A percentile compares a stretch with the other conserved stretches of the same genome.
Evolutionary conservation across 2,797 vertebrate species (phyloP).

Genomic region (Arrhamphus sclerolepis): DNA sequence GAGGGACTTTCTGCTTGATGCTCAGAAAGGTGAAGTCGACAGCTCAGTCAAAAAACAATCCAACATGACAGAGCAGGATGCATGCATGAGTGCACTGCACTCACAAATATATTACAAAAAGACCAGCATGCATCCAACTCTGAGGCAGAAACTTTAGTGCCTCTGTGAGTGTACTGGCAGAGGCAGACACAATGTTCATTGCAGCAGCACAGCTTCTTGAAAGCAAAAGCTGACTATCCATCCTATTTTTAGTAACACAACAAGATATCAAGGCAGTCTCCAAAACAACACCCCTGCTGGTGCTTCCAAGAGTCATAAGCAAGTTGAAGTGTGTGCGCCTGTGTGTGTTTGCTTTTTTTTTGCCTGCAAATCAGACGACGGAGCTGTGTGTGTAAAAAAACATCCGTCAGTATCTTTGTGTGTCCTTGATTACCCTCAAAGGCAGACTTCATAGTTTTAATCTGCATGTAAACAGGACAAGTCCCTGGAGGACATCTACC

Average conservation of each 20-base stretch:
- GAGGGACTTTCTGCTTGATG: conserved; percentile 36
- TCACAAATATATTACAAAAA: conserved; percentile 13
- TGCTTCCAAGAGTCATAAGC: conserved; percentile 28
- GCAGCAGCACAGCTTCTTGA: conserved; percentile 52
- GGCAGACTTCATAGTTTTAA: conserved; percentile 23
- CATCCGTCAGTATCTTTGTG: not conserved
- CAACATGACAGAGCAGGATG: conserved; percentile 32
- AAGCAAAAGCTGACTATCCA: conserved; percentile 48
- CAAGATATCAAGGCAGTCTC: conserved; percentile 48
- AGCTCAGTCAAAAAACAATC: conserved; percentile 36
- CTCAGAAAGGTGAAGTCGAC: conserved; percentile 51
- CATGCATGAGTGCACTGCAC: conserved; percentile 18
- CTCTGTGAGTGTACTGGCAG: conserved; percentile 29
- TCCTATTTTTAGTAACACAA: conserved; percentile 69
- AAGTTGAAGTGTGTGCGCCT: conserved; percentile 25
- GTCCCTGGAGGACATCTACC: conserved; percentile 34
- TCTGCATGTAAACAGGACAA: conserved; percentile 55
- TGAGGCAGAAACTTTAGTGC: conserved; percentile 23
- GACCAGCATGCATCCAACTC: conserved; percentile 13
- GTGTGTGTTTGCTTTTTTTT: no score
- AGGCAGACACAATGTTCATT: conserved; percentile 47
- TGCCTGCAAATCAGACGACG: conserved; percentile 8
- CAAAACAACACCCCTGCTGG: conserved; percentile 48
- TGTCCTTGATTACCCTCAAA: conserved; percentile 13
- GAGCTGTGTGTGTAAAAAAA: conserved; percentile 9